Evolutionary conservation across 2,113 vertebrate species (phyloP), one percentile per base, ranked within the genome.

Genomic region (Trogon surrucura): DNA sequence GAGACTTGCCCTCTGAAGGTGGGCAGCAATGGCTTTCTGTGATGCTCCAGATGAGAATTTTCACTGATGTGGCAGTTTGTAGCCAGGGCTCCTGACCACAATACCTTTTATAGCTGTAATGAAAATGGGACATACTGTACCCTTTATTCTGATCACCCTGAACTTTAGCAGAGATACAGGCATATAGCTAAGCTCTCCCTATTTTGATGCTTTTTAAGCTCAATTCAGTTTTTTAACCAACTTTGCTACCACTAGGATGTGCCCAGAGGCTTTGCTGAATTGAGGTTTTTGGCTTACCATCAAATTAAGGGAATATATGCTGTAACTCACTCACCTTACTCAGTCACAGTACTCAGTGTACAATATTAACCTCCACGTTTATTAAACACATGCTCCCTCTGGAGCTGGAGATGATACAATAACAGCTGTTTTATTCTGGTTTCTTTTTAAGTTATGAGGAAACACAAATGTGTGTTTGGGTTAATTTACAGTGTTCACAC

Each of bases 321-420:
- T 60, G 51, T 67, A 86, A 92, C 16, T 30, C 72, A 47, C 88
- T 80, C 88, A 92, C 67, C 82, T 80, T 85, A 32, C 58, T 70
- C 54, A 73, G 51, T 51, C 85, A 67, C 51, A 92, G 36, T 36
- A 83, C 83, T 81, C 8, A 80, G 34, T 44, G 29, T 13, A 58
- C 0, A 0, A 88, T 18, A 60, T 51, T 56, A 30, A 94, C 66
- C 81, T 80, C 65, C 48, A 78, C 88, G 88, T 95, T 90, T 94
- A 94, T 94, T 93, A 95, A 96, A 80, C 80, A 89, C 93, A 96
- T 92, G 88, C 90, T 96, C 88, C 90, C 88, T 95, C 92, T 95
- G 93, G 91, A 94, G 91, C 85, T 96, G 85, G 75, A 96, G 67
- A 88, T 71, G 64, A 91, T 64, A 93, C 58, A 91, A 58, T 96